Base-by-base conservation (phyloP, 2,888 invertebrate genomes). In the Cosmia pyralina region DNA sequence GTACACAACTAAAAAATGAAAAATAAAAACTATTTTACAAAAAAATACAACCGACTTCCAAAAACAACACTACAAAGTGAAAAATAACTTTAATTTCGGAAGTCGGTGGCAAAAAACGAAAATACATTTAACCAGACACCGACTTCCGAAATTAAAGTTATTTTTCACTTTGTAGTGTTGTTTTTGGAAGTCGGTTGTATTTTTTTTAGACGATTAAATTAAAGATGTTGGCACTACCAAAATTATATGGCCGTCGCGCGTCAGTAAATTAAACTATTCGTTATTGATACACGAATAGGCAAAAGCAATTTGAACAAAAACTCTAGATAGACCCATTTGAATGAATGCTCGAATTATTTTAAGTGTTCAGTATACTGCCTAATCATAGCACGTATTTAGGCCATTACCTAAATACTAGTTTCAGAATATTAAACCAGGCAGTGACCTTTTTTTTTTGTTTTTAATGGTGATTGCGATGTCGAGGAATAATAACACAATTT, bases 271-370 rank as follows among this genome's bases (percentile, higher is more conserved):
- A 4, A 65, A 52, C 4, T 17, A 28, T n/a, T 48, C 15, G n/a
- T 53, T 41, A 55, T 53, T 13, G 8, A 19, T 34, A 55, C 8
- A 55, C 15, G 34, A 68, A 22, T 0, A 46, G 4, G 1, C 6
- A 17, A 46, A 34, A 66, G 3, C 15, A 65, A 48, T 55, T 28
- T 15, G 13, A 52, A 41, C 2, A 38, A 48, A 28, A 17, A 68
- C 2, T 17, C 4, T n/a, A 44, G 3, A 41, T 41, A 13, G 5
- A 38, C 10, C 34, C 6, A 69, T 34, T 69, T 7, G 5, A 58
- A 64, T 44, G 15, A 50, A 63, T 50, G 15, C 28, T 41, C 17
- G n/a, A 62, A 62, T 75, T 52, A 63, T 69, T 52, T 38, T 58
- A 44, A 63, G 0, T 75, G 50, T n/a, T 38, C 13, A 19, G 13